A percentile compares a stretch with the other conserved stretches of the same genome.
Conservation (phyloP, 2,113 vertebrate genomes). For the Oncorhynchus mykiss region DNA sequence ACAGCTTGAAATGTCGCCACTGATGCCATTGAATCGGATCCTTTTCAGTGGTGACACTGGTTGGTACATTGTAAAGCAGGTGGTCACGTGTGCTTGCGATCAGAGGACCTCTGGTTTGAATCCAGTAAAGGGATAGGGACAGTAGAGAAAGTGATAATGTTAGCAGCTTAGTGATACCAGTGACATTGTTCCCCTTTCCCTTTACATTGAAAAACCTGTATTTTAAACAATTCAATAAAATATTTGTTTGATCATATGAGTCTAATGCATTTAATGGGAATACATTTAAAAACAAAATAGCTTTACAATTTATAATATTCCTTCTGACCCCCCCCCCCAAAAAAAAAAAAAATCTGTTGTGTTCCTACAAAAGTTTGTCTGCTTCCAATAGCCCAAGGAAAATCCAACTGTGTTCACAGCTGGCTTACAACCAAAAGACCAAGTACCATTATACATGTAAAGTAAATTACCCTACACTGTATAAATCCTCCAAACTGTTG, state of each 20-base stretch:
- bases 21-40: too few species aligned
- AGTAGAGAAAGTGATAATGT: too few species aligned
- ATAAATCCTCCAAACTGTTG: slow-evolving; percentile 38
- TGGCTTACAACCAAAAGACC: slow-evolving; percentile 29
- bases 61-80: too few species aligned
- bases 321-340: background rate
- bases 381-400: slow-evolving; percentile 41
- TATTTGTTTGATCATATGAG: background rate
- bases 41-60: too few species aligned
- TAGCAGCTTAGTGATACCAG: too few species aligned
- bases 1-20: too few species aligned
- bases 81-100: too few species aligned
- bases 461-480: slow-evolving; percentile 39
- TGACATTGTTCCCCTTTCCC: too few species aligned
- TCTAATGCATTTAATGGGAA: background rate
- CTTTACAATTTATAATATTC: slow-evolving; percentile 22
- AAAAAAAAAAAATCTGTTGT: background rate
- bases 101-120: too few species aligned
- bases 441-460: slow-evolving; percentile 43
- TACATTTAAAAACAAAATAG: slow-evolving; percentile 17
- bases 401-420: slow-evolving; percentile 34
- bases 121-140: too few species aligned
- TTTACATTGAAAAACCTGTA: too few species aligned
- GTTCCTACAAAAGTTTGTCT: slow-evolving; percentile 20
- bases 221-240: too few species aligned